Conservation (phyloP, 2,888 invertebrate genomes). For the Oxyscelio sp. region DNA sequence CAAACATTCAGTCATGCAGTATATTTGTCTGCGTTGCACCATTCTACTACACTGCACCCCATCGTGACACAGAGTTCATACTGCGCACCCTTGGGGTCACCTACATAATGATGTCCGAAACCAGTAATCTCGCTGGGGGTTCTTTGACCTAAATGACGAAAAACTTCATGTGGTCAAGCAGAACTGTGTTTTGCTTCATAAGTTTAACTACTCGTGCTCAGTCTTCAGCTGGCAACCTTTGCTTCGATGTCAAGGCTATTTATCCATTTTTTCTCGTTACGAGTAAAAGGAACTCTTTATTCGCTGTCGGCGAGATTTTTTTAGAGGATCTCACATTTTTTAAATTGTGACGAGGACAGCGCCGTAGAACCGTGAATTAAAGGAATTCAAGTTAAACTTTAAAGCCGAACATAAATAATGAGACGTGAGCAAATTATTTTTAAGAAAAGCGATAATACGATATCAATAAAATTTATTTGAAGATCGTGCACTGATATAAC, state of each 20-base stretch:
- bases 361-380: too few species aligned
- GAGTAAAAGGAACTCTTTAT: neutral
- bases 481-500: neutral
- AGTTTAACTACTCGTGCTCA: conserved; percentile 37
- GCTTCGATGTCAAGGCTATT: conserved; percentile 27
- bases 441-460: neutral
- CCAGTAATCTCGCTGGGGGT: conserved; percentile 80
- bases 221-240: conserved; percentile 18
- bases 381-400: too few species aligned
- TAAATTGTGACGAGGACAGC: neutral
- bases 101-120: conserved; percentile 81
- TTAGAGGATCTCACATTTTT: neutral
- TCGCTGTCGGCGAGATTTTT: neutral
- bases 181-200: conserved; percentile 21
- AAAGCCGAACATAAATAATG: neutral
- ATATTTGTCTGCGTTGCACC: conserved; percentile 20
- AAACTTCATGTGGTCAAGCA: conserved; percentile 45
- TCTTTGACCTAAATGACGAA: conserved; percentile 76
- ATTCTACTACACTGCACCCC: conserved; percentile 29
- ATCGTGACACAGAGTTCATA: conserved; percentile 71
- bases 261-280: neutral
- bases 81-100: conserved; percentile 78
- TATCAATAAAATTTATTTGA: neutral
- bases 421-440: neutral
- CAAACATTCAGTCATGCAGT: neutral